Conservation (phyloP, 92 coral and sea anemone genomes). For the Parazoanthus atlanticus region DNA sequence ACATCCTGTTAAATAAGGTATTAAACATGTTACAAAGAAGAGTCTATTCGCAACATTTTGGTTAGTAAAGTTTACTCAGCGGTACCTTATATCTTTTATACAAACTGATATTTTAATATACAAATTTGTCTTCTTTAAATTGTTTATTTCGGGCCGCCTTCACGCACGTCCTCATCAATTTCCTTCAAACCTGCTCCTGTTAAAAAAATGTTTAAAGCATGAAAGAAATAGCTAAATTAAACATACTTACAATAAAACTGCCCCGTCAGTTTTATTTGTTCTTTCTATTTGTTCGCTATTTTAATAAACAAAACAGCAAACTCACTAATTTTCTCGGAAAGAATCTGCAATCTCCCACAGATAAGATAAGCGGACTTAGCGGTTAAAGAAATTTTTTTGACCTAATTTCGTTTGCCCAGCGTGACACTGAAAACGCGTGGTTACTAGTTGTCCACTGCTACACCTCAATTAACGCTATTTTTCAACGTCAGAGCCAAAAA, state of each 20-base stretch:
- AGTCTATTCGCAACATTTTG: background rate
- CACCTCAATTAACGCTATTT: background rate
- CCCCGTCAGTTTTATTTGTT: background rate
- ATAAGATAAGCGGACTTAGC: background rate
- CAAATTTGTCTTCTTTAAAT: no score
- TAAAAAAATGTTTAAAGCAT: background rate
- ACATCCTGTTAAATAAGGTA: background rate
- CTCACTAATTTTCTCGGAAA: background rate
- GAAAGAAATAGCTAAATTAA: no score
- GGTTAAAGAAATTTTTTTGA: no score
- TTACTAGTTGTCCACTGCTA: no score
- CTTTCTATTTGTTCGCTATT: background rate
- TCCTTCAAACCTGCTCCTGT: background rate
- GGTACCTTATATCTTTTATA: background rate
- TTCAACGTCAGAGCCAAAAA: background rate
- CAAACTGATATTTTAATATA: background rate
- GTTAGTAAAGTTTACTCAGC: background rate
- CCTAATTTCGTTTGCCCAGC: background rate
- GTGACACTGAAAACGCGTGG: background rate
- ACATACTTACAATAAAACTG: no score
- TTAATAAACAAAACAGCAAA: no score
- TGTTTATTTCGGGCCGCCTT: background rate
- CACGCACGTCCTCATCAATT: background rate
- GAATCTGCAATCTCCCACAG: background rate
- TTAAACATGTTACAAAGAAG: background rate